phyloP scores from a whole-genome alignment of 2,113 vertebrate species.

The Cebidichthys violaceus region DNA sequence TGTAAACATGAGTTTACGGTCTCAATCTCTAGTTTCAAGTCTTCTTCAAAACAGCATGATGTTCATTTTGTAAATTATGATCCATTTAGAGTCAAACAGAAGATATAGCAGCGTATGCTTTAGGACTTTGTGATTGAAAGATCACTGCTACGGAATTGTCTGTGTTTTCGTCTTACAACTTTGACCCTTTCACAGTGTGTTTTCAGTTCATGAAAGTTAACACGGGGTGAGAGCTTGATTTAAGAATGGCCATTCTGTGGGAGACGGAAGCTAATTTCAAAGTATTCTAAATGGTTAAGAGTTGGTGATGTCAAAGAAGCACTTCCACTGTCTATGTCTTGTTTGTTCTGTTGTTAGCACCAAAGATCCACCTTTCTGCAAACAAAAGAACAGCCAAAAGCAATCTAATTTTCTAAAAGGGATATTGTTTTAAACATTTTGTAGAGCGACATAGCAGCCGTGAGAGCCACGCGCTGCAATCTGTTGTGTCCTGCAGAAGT shows the following conservation, averaged over 20 bases:
- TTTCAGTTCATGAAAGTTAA: not conserved
- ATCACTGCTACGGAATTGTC: not conserved
- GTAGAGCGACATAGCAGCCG: slow-evolving; percentile 3
- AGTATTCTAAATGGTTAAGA: slow-evolving; percentile 35
- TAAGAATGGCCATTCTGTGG: not conserved
- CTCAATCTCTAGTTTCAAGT: too few species aligned
- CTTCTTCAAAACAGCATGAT: not conserved
- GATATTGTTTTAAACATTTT: slow-evolving; percentile 22
- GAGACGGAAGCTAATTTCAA: slow-evolving; percentile 46
- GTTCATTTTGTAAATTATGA: not conserved
- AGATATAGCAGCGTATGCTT: not conserved
- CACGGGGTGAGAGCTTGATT: not conserved
- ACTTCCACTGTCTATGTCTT: not conserved
- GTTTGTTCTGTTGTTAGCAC: slow-evolving; percentile 1
- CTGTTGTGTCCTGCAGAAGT: slow-evolving; percentile 19
- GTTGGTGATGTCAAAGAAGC: slow-evolving; percentile 8
- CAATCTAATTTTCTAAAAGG: slow-evolving; percentile 34
- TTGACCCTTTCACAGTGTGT: not conserved
- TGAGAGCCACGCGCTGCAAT: slow-evolving; percentile 12
- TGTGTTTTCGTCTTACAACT: not conserved
- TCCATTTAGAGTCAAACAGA: not conserved
- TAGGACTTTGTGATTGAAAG: not conserved
- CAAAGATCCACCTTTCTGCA: not conserved
- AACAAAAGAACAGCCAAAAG: slow-evolving; percentile 23
- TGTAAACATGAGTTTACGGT: not conserved